Percentiles rank a stretch among this genome's conserved stretches.
Conservation (phyloP, 2,797 vertebrate genomes). For the Geotrypetes seraphini region DNA sequence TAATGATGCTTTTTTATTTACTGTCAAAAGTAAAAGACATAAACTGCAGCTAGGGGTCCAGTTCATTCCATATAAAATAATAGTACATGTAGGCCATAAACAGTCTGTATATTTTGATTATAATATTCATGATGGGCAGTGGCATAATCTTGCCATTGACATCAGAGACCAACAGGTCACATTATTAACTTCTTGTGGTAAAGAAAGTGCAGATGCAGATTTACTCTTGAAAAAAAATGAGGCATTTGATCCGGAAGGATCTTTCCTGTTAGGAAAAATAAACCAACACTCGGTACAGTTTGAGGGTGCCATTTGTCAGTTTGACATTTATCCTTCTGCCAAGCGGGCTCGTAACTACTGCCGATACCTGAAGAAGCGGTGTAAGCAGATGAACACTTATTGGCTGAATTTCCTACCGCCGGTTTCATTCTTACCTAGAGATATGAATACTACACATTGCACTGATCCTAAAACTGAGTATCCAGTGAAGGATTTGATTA, state of each 20-base stretch:
- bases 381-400: slow-evolving; percentile 78
- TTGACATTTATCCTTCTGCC: slow-evolving; percentile 86
- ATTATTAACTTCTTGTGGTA: slow-evolving; percentile 83
- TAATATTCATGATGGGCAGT: slow-evolving; percentile 80
- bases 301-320: slow-evolving; percentile 94
- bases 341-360: slow-evolving; percentile 95
- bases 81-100: slow-evolving; percentile 74
- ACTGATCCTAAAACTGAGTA: slow-evolving; percentile 15
- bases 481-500: slow-evolving; percentile 37
- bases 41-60: slow-evolving; percentile 87
- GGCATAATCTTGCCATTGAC: slow-evolving; percentile 83
- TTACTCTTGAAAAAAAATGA: slow-evolving; percentile 71
- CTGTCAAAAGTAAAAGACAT: slow-evolving; percentile 65
- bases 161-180: slow-evolving; percentile 67
- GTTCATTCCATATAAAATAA: slow-evolving; percentile 70
- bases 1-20: slow-evolving; percentile 88
- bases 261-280: slow-evolving; percentile 86
- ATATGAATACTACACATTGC: slow-evolving; percentile 37
- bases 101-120: slow-evolving; percentile 84
- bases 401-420: slow-evolving; percentile 65
- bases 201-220: slow-evolving; percentile 58
- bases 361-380: slow-evolving; percentile 89
- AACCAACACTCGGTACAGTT: slow-evolving; percentile 79
- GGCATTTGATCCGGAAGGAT: slow-evolving; percentile 72
- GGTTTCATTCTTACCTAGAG: slow-evolving; percentile 56